These are phyloP conservation scores for Hipposideros larvatus DNA, from an alignment of 2,797 vertebrate genomes.

Conservation along the genomic window DNA sequence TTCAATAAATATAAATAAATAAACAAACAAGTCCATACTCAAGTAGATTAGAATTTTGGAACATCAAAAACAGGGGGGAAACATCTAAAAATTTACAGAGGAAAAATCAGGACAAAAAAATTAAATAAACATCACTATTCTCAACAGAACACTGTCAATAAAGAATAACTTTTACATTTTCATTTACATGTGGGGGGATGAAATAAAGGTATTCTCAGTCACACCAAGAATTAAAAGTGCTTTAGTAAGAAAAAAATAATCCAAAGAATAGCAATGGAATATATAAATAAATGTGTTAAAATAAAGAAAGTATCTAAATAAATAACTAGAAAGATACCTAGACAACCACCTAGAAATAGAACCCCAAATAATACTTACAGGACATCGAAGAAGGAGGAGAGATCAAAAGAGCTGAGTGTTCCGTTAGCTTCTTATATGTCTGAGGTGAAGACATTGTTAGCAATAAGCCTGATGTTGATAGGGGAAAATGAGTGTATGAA, in stretches of 20 bases:
- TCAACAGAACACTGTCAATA: background rate
- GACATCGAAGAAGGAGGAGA: background rate
- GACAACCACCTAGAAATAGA: background rate
- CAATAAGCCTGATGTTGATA: background rate
- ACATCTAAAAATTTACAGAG: background rate
- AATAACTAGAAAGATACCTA: background rate
- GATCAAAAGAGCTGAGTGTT: background rate
- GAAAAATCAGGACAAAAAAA: background rate
- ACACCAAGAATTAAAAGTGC: background rate
- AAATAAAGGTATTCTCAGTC: constrained; percentile 1
- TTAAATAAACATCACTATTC: background rate
- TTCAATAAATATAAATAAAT: background rate
- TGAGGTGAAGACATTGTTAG: background rate
- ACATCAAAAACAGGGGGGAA: background rate
- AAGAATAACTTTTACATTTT: background rate
- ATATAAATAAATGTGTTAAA: background rate
- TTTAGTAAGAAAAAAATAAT: background rate
- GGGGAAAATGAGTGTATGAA: background rate
- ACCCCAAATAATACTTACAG: background rate
- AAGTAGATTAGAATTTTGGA: background rate
- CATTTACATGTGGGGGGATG: background rate
- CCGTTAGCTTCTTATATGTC: background rate
- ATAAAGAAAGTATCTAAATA: background rate
- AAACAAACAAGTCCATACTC: background rate
- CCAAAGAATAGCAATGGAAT: background rate